Evolutionary conservation across 2,113 vertebrate genomes (phyloP).

Genomic region (Xenopus laevis): DNA sequence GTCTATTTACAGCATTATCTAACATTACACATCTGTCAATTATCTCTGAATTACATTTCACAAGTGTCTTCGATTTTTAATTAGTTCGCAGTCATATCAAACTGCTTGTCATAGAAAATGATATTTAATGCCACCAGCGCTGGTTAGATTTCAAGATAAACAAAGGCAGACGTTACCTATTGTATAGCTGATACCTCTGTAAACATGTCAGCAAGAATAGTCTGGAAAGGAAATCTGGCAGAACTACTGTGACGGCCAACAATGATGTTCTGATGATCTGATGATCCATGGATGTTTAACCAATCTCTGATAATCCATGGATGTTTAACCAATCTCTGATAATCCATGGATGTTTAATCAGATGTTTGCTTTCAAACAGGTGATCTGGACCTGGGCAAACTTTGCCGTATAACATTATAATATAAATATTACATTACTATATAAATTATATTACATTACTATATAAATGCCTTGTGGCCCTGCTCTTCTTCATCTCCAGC

Average conservation of each 20-base stretch:
- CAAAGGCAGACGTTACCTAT: slow-evolving; percentile 16
- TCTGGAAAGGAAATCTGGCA: background rate
- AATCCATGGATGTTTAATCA: too few relatives aligned
- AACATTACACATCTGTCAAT: slow-evolving; percentile 29
- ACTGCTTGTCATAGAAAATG: slow-evolving; percentile 2
- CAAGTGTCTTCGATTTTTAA: slow-evolving; percentile 23
- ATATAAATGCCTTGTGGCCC: too few relatives aligned
- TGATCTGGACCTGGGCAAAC: too few relatives aligned
- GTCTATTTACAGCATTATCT: slow-evolving; percentile 42
- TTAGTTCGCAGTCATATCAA: slow-evolving; percentile 7
- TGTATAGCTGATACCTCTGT: background rate
- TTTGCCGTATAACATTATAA: too few relatives aligned
- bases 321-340: too few relatives aligned
- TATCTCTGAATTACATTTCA: slow-evolving; percentile 42
- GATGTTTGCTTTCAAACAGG: too few relatives aligned
- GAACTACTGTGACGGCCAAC: background rate
- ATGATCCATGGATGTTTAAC: too few relatives aligned
- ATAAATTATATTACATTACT: too few relatives aligned
- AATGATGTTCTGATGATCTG: background rate
- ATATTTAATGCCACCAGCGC: slow-evolving; percentile 1
- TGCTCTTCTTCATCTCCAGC: too few relatives aligned
- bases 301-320: too few relatives aligned
- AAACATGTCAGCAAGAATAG: background rate
- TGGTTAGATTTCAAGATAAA: slow-evolving; percentile 30
- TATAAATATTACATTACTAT: too few relatives aligned